Evolutionary conservation across 1,140 invertebrate species (phyloP), one percentile per base, ranked within the genome.

Genomic region (Pantala flavescens): DNA sequence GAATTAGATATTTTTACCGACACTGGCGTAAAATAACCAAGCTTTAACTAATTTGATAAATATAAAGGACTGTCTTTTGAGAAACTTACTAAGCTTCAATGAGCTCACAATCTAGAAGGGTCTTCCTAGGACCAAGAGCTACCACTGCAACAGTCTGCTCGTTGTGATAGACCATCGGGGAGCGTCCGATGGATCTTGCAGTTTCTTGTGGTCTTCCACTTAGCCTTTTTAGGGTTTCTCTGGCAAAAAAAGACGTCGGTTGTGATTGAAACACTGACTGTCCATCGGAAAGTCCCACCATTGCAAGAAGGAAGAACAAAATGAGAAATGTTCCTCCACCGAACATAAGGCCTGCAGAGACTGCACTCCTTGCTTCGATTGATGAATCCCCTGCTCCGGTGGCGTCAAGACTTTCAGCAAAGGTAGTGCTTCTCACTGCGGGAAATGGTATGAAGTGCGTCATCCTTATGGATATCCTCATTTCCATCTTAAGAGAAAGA

Each of bases 101-200:
- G 75, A 95, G 85, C 82, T 93, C 90, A 80, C 93, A 95, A 78
- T 90, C 89, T 23, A 90, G 84, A 14, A 91, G 82, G 73, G 83
- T 82, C 78, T 88, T 88, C 75, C 86, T 82, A 28, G 85, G 82
- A 3, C 88, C 88, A 43, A 91, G 83, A 79, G 93, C 91, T 9
- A 93, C 88, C 10, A 94, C 87, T 3, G 91, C 92, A 21, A 94
- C 88, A 0, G 92, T 91, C 82, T 92, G 90, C 78, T 93, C 92
- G 81, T 91, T 85, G 81, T 88, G 88, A 80, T 92, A 93, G 73
- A 92, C 88, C 86, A 91, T 89, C 70, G 71, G 71, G 23, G 36
- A 19, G 71, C 23, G 71, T 3, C 71, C 71, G 19, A 72, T 72
- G 19, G 71, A 24, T 19, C n/a, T 72, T 23, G 71, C 23, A 5